These are phyloP conservation scores for Enhydra lutris DNA, from an alignment of 2,113 vertebrate genomes.

Conservation along the genomic window DNA sequence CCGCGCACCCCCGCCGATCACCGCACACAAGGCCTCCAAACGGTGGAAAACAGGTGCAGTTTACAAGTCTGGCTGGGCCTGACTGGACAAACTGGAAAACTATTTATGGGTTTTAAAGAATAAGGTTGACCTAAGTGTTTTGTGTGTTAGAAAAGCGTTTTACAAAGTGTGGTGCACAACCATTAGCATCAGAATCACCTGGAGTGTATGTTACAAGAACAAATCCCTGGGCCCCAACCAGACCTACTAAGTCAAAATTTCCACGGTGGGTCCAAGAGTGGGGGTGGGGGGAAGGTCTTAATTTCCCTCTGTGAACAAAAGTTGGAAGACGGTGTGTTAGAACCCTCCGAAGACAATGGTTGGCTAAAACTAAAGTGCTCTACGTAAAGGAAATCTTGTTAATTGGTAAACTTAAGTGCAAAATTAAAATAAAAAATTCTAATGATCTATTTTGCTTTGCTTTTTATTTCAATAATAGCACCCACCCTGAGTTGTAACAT, in stretches of 20 bases:
- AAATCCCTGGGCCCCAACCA: neutral
- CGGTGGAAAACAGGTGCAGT: neutral
- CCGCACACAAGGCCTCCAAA: too few species aligned
- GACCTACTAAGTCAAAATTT: neutral
- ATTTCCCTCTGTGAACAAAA: neutral
- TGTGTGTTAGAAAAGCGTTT: neutral
- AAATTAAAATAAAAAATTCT: neutral
- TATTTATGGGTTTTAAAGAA: neutral
- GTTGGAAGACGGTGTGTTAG: neutral
- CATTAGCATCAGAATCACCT: neutral
- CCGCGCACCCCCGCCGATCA: rapidly evolving
- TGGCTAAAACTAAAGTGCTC: neutral
- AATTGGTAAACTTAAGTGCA: neutral
- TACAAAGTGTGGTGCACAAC: neutral
- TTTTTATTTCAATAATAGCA: neutral
- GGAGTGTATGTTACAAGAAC: neutral
- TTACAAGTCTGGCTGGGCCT: neutral
- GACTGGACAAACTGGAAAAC: neutral
- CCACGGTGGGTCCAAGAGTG: neutral
- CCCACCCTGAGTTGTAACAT: too few species aligned
- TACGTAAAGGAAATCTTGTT: neutral
- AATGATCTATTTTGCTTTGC: neutral
- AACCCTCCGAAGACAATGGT: neutral
- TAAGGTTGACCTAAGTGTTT: neutral
- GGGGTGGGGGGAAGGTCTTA: neutral